These are phyloP conservation scores for Biston stratarius DNA, from an alignment of 2,888 invertebrate species.

Conservation along the genomic window DNA sequence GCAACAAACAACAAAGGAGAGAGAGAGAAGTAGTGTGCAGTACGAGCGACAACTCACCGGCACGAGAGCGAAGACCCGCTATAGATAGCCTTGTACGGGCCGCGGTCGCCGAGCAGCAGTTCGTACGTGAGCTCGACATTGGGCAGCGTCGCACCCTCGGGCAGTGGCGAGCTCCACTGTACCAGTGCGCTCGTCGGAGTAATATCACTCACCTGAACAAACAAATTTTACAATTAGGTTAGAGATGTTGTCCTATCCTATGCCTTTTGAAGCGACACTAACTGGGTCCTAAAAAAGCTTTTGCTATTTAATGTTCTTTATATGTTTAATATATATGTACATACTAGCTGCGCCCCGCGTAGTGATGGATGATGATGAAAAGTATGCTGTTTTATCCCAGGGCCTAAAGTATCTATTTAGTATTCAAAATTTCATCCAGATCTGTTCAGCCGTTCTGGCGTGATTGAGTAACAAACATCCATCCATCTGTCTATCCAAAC, in stretches of 20 bases:
- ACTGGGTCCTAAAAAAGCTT: too few species aligned
- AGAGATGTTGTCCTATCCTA: background rate
- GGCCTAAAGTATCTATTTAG: too few species aligned
- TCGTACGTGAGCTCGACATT: constrained; percentile 91
- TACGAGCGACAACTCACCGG: constrained; percentile 71
- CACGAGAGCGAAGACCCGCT: constrained; percentile 92
- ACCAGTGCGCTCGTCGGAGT: constrained; percentile 94
- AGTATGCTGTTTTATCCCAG: too few species aligned
- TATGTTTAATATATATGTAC: too few species aligned
- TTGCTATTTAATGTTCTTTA: too few species aligned
- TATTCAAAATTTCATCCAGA: too few species aligned
- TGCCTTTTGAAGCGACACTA: background rate
- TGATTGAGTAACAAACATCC: too few species aligned
- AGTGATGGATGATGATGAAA: too few species aligned
- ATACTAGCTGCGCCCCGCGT: too few species aligned
- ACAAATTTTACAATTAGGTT: background rate
- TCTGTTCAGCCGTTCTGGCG: too few species aligned
- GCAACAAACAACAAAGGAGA: too few species aligned
- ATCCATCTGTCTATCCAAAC: too few species aligned
- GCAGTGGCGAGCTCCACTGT: constrained; percentile 90
- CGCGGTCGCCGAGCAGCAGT: constrained; percentile 93
- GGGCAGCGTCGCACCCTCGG: constrained; percentile 80
- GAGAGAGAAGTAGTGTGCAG: background rate
- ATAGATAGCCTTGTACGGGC: constrained; percentile 94
- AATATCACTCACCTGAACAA: constrained; percentile 91